Evolutionary conservation across 2,888 invertebrate species (phyloP), one percentile per base, ranked within the genome.

Genomic region (Ichneumon xanthorius): DNA sequence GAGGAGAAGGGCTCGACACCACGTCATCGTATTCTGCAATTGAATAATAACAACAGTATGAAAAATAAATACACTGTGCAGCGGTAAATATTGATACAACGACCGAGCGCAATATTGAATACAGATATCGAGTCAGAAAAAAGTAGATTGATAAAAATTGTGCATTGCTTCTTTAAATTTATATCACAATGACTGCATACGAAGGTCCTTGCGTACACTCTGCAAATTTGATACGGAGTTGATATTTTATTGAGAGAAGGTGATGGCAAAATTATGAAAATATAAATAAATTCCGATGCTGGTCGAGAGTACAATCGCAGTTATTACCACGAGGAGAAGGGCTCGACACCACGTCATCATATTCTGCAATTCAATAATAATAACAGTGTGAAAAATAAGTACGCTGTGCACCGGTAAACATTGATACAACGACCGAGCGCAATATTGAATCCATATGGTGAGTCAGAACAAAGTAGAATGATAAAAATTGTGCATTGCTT

Each of bases 21-120:
- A 87, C 89, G 87, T 89, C 93, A 91, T 93, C 83, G 88, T 91
- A 72, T 85, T 86, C 92, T 92, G 89, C 7, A 76, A 68, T 65
- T 16, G 63, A 71, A 77, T 55, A 22, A 50, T 63, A 78, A 67
- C 19, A 77, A 70, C 19, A 83, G 22, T 50, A 48, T 71, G 7
- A 50, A 65, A 80, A 14, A n/a, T n/a, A 63, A 33, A 16, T 63
- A 16, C 33, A 30, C 33, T 5, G 14, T 26, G 7, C 26, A 14
- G 30, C 63, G 16, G 33, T 33, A 16, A 63, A 63, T 2, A n/a
- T 63, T 14, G 14, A 26, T 30, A 6, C 6, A 50, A 5, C n/a
- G n/a, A 11, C 40, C n/a, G n/a, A 53, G 53, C n/a, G 14, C 16
- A 48, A 48, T 48, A 48, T 48, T 48, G 45, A 48, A 14, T 45